Percentiles rank a stretch among this genome's conserved stretches.
Conservation (phyloP, 2,888 invertebrate species). For the Cenopis cana region DNA sequence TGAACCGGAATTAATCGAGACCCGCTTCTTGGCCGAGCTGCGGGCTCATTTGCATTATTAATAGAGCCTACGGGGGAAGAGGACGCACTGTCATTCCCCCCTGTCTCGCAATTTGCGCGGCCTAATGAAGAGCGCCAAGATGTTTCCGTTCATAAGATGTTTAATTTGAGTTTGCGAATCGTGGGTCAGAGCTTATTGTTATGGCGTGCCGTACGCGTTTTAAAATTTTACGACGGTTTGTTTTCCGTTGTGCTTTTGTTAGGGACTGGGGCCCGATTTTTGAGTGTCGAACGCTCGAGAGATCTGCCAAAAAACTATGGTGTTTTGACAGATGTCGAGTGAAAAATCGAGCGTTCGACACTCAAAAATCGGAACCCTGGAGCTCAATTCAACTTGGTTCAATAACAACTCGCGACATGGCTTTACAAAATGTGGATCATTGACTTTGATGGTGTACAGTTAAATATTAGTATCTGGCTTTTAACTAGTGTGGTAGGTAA, state of each 20-base stretch:
- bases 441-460: not conserved
- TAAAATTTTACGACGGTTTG: conserved; percentile 29
- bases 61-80: conserved; percentile 73
- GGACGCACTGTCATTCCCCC: conserved; percentile 69
- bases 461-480: not conserved
- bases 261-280: not conserved
- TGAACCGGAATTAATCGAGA: conserved; percentile 85
- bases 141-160: conserved; percentile 84
- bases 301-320: too few species aligned
- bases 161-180: conserved; percentile 82
- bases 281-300: too few species aligned
- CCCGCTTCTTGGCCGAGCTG: conserved; percentile 83
- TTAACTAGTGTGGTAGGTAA: not conserved
- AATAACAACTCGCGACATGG: not conserved
- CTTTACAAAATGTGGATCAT: not conserved
- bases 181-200: conserved; percentile 82
- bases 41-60: conserved; percentile 86
- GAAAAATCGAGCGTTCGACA: too few species aligned
- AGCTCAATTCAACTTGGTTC: not conserved
- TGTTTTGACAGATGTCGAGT: too few species aligned
- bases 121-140: conserved; percentile 84
- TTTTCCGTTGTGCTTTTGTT: not conserved
- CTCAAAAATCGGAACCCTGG: too few species aligned
- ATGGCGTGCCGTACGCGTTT: conserved; percentile 60
- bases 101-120: conserved; percentile 75